Conservation (phyloP, 2,888 invertebrate species). For the Mesorhabditis sp. region DNA sequence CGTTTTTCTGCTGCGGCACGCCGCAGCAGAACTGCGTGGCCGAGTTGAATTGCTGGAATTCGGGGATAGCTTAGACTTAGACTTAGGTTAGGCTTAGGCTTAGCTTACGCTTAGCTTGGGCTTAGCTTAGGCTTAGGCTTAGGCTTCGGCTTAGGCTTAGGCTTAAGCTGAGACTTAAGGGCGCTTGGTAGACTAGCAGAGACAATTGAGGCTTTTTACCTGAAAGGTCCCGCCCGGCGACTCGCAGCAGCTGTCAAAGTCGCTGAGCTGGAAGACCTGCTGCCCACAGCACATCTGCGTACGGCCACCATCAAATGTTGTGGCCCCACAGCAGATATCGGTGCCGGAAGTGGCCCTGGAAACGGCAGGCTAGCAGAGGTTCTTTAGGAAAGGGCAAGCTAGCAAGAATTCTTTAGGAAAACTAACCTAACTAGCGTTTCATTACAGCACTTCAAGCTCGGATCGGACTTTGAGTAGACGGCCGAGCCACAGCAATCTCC, state of each 20-base stretch:
- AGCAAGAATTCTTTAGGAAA: not conserved
- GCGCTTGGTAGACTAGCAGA: too few species aligned
- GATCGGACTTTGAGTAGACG: conserved; percentile 42
- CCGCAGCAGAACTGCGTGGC: conserved; percentile 51
- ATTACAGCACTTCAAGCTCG: conserved; percentile 46
- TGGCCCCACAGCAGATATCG: conserved; percentile 47
- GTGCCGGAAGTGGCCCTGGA: conserved; percentile 22
- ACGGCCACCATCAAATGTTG: conserved; percentile 47
- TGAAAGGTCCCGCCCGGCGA: conserved; percentile 16
- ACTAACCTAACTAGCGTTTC: conserved; percentile 29
- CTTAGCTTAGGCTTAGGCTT: too few species aligned
- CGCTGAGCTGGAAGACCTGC: conserved; percentile 23
- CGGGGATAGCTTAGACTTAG: not conserved
- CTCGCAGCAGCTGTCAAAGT: conserved; percentile 33
- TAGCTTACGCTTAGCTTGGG: too few species aligned
- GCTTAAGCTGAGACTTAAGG: too few species aligned
- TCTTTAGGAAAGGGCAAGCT: conserved; percentile 6
- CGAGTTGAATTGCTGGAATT: conserved; percentile 33
- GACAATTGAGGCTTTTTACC: too few species aligned
- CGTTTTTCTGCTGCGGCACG: conserved; percentile 33
- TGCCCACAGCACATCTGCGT: conserved; percentile 48
- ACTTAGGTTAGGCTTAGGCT: too few species aligned
- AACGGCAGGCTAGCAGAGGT: conserved; percentile 11
- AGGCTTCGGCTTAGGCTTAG: too few species aligned
- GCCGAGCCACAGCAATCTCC: conserved; percentile 53